phyloP scores from a whole-genome alignment of 2,888 invertebrate genomes.

The Drosophila histrio region DNA sequence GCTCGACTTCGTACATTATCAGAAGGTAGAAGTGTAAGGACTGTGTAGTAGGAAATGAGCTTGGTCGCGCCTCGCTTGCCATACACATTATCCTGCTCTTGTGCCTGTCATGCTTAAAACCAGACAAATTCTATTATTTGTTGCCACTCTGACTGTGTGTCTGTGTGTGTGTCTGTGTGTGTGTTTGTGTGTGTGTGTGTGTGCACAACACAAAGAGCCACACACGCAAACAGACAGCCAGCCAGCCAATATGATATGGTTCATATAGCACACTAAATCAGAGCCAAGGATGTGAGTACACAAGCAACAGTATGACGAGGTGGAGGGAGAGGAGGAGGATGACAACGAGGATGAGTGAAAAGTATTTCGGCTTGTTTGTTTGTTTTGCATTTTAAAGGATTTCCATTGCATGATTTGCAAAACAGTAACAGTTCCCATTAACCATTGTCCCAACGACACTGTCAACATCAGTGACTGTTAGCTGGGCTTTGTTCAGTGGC shows the following conservation, averaged over 20 bases:
- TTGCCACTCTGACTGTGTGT: constrained; percentile 37
- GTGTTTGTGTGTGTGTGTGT: constrained; percentile 20
- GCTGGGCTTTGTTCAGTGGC: constrained; percentile 20
- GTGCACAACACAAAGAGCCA: constrained; percentile 42
- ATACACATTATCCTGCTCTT: constrained; percentile 63
- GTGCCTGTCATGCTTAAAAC: constrained; percentile 62
- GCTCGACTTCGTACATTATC: constrained; percentile 30
- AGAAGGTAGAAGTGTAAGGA: background rate
- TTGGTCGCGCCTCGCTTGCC: constrained; percentile 52
- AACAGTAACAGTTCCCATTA: constrained; percentile 50
- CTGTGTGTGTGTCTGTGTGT: constrained; percentile 9
- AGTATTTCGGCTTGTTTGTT: constrained; percentile 29
- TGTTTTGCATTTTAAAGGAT: constrained; percentile 52
- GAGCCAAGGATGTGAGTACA: constrained; percentile 23
- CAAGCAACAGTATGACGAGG: background rate
- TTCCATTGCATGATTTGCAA: constrained; percentile 51
- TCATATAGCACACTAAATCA: constrained; percentile 54
- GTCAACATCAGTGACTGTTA: constrained; percentile 41
- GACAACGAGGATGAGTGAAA: background rate
- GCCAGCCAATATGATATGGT: constrained; percentile 50
- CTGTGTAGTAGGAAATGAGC: constrained; percentile 37
- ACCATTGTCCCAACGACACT: constrained; percentile 49
- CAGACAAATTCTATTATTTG: constrained; percentile 73
- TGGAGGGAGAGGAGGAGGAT: background rate
- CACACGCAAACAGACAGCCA: constrained; percentile 28